A percentile compares a stretch with the other conserved stretches of the same genome.
phyloP scores from a whole-genome alignment of 2,113 vertebrate species.

The Astur gentilis region DNA sequence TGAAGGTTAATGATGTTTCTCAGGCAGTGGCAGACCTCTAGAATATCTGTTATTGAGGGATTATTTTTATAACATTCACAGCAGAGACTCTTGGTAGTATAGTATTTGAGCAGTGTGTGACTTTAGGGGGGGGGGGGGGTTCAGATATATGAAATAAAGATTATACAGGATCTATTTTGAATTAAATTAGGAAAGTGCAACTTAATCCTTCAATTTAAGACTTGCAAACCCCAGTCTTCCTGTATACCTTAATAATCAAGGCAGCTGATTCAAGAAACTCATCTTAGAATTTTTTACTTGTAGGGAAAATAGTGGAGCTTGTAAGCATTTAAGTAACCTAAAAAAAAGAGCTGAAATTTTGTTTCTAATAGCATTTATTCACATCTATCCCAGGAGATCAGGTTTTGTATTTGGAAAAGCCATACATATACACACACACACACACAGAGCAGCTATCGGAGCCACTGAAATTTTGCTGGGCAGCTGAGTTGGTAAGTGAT shows the following conservation, averaged over 20 bases:
- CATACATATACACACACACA: too few relatives aligned
- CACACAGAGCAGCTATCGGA: background rate
- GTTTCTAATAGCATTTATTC: background rate
- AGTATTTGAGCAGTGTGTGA: background rate
- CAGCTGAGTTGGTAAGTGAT: background rate
- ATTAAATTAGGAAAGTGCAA: conserved; percentile 33
- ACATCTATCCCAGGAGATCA: background rate
- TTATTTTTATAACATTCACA: background rate
- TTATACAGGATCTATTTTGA: conserved; percentile 8
- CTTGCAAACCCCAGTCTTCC: background rate
- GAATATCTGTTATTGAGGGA: background rate
- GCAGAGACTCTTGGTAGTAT: background rate
- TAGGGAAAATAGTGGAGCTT: background rate
- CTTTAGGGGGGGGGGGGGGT: background rate
- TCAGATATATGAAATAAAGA: conserved; percentile 8
- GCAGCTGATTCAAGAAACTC: background rate
- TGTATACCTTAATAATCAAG: background rate
- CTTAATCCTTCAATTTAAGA: conserved; percentile 19
- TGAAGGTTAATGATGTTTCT: conserved; percentile 14
- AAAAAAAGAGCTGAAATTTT: background rate
- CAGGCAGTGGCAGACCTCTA: background rate
- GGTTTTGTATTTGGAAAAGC: background rate
- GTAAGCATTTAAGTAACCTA: background rate
- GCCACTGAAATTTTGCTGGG: background rate
- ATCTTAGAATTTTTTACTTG: background rate